Evolutionary conservation across 2,797 vertebrate species (phyloP).

Genomic region (Anguilla pacifica): DNA sequence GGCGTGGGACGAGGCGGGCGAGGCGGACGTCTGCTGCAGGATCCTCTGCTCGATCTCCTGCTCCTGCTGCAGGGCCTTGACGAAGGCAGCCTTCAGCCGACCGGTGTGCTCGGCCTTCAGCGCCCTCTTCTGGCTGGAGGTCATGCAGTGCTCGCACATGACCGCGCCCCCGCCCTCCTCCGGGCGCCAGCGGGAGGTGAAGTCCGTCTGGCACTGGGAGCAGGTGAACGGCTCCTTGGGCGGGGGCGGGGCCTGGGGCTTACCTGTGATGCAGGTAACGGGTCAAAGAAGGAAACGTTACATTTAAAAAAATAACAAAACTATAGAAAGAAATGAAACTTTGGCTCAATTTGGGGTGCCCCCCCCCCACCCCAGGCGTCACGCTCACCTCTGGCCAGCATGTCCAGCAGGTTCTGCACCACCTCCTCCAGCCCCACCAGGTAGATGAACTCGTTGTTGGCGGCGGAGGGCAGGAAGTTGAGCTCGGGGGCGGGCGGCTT

Average conservation of each 20-base stretch:
- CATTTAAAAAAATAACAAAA: too few species aligned
- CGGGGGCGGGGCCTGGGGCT: conserved; percentile 55
- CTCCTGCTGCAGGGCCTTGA: conserved; percentile 95
- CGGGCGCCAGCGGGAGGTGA: conserved; percentile 94
- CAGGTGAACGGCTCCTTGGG: conserved; percentile 85
- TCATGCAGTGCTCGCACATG: conserved; percentile 95
- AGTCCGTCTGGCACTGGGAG: conserved; percentile 93
- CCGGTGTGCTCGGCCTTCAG: conserved; percentile 95
- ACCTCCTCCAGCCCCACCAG: conserved; percentile 95
- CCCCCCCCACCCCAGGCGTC: background rate
- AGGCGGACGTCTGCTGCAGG: conserved; percentile 77
- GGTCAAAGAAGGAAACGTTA: background rate
- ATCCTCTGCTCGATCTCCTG: conserved; percentile 96
- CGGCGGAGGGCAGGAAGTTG: conserved; percentile 94
- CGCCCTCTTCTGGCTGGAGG: conserved; percentile 91
- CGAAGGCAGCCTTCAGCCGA: conserved; percentile 92
- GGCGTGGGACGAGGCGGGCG: conserved; percentile 23
- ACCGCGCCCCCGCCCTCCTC: conserved; percentile 78
- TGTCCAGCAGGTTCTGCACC: conserved; percentile 94
- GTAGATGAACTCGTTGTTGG: conserved; percentile 98
- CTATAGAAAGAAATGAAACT: too few species aligned
- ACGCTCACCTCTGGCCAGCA: conserved; percentile 81
- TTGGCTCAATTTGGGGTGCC: background rate
- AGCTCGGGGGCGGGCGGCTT: conserved; percentile 93
- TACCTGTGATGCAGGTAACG: conserved; percentile 67